Percentiles rank a stretch among this genome's conserved stretches.
Conservation (phyloP, 2,888 invertebrate species). For the Cerastis rubricosa region DNA sequence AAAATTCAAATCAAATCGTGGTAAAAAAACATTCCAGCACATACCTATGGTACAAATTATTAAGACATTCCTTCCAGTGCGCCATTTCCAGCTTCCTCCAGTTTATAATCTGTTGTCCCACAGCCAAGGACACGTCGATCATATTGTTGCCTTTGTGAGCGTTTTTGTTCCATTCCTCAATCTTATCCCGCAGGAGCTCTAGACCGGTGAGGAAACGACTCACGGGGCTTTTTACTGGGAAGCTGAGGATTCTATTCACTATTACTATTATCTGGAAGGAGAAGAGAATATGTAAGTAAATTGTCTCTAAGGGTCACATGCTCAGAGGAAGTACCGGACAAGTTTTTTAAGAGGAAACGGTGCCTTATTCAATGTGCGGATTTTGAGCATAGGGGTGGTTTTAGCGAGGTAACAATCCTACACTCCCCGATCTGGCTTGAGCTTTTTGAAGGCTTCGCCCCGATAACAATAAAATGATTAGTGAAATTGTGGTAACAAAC, state of each 20-base stretch:
- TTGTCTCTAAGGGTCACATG: neutral
- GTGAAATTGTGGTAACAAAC: neutral
- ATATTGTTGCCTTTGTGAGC: constrained; percentile 97
- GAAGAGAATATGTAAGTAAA: neutral
- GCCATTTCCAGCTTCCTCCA: constrained; percentile 98
- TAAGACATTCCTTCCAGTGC: constrained; percentile 96
- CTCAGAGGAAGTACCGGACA: neutral
- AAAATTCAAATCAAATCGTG: neutral
- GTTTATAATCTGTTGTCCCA: constrained; percentile 95
- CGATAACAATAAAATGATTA: neutral
- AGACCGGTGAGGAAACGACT: constrained; percentile 97
- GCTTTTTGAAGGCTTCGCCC: neutral
- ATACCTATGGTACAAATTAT: constrained; percentile 92
- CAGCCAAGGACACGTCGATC: constrained; percentile 92
- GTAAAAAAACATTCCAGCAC: neutral
- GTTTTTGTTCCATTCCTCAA: constrained; percentile 98
- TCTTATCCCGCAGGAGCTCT: constrained; percentile 96
- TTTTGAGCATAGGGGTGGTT: neutral
- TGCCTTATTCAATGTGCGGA: neutral
- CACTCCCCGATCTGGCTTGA: too few species aligned
- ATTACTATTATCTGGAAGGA: constrained; percentile 92
- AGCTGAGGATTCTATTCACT: constrained; percentile 92
- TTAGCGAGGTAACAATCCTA: neutral
- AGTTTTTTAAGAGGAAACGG: neutral
- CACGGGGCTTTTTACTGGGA: constrained; percentile 95